Conservation (phyloP, 35 echinoderm and acorn worm genomes). For the Ophioderma brevispina region DNA sequence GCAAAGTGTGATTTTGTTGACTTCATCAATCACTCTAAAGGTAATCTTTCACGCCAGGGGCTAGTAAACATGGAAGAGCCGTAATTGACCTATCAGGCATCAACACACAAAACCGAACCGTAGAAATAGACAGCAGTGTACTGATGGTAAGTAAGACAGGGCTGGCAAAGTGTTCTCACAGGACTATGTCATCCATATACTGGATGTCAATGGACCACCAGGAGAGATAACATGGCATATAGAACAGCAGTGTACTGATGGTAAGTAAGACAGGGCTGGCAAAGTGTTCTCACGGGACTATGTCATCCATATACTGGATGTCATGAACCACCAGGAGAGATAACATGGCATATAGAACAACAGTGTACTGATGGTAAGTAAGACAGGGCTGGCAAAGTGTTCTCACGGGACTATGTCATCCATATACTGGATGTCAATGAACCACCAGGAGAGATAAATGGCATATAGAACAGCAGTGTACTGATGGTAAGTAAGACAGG, state of each 20-base stretch:
- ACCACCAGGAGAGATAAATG: slow-evolving; percentile 35
- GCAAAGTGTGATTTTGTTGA: too few species aligned
- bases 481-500: neutral
- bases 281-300: neutral
- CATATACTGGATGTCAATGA: slow-evolving; percentile 48
- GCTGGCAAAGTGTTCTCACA: neutral
- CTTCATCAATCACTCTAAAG: too few species aligned
- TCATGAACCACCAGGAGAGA: slow-evolving; percentile 35
- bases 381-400: neutral
- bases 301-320: slow-evolving; percentile 35
- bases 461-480: neutral
- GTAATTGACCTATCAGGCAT: too few species aligned
- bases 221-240: slow-evolving; percentile 29
- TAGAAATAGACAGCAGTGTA: neutral
- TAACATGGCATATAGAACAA: slow-evolving; percentile 1
- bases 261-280: neutral
- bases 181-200: slow-evolving; percentile 29
- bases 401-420: neutral
- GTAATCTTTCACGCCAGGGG: too few species aligned
- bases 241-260: neutral
- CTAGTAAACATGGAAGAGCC: too few species aligned
- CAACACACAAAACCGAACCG: too few species aligned
- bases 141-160: neutral
- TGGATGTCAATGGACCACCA: slow-evolving; percentile 43
- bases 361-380: neutral